These are phyloP conservation scores for Aphidoletes aphidimyza DNA, from an alignment of 2,888 invertebrate species.

Conservation along the genomic window DNA sequence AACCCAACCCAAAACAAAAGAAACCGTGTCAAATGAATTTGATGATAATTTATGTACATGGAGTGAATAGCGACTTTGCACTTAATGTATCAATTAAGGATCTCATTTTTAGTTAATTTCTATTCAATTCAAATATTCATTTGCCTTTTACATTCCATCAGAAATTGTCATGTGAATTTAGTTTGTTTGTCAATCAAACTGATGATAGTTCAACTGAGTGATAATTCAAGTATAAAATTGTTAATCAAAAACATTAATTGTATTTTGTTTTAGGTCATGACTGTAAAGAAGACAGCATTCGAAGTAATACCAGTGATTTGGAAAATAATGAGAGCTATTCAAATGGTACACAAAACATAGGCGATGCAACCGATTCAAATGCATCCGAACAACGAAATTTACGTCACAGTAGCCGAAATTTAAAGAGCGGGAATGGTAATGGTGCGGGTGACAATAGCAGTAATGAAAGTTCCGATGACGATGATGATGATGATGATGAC, in stretches of 20 bases:
- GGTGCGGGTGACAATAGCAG: constrained; percentile 22
- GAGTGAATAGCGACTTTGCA: no score
- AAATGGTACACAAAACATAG: neutral
- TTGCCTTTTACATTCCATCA: no score
- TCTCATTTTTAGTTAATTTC: no score
- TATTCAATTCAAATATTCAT: no score
- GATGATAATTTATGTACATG: no score
- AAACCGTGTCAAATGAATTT: no score
- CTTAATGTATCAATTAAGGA: no score
- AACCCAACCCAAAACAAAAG: neutral
- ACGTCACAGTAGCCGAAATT: neutral
- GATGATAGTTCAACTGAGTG: no score
- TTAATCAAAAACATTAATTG: neutral
- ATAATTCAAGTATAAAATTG: neutral
- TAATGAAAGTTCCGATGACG: constrained; percentile 35
- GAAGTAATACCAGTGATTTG: constrained; percentile 55
- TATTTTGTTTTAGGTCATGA: constrained; percentile 31
- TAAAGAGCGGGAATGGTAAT: neutral
- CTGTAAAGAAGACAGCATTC: constrained; percentile 61
- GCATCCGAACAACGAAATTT: neutral
- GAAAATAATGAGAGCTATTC: constrained; percentile 17
- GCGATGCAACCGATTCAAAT: neutral
- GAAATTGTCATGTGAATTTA: no score
- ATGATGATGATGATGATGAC: neutral
- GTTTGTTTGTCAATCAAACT: neutral